phyloP scores from a whole-genome alignment of 2,888 invertebrate genomes.

The Anoncus sp. region DNA sequence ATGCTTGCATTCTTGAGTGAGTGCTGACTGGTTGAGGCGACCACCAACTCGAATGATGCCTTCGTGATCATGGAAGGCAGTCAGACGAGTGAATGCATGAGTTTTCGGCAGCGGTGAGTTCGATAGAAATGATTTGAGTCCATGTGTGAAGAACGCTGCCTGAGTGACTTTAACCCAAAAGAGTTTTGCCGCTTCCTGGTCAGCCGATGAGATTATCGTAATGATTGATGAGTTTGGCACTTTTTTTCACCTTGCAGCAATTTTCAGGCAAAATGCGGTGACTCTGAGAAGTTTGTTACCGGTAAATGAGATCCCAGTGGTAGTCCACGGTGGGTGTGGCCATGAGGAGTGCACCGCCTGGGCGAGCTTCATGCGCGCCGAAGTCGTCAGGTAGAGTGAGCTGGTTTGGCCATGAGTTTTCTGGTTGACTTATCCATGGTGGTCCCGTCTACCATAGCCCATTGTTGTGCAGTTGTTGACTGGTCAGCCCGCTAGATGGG shows the following conservation, averaged over 20 bases:
- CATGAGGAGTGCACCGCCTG: neutral
- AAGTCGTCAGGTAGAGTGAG: neutral
- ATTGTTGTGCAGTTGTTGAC: neutral
- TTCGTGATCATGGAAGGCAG: constrained; percentile 48
- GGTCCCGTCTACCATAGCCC: constrained; percentile 2
- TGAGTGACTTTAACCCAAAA: constrained; percentile 41
- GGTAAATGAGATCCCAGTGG: constrained; percentile 9
- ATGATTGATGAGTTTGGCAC: neutral
- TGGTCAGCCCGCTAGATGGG: neutral
- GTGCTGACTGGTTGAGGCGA: too few species aligned
- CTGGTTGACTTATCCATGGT: constrained; percentile 16
- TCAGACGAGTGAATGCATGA: constrained; percentile 30
- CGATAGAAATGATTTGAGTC: constrained; percentile 34
- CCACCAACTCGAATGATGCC: too few species aligned
- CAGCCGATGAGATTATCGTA: neutral
- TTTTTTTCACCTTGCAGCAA: neutral
- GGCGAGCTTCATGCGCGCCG: neutral
- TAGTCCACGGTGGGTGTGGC: neutral
- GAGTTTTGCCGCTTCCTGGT: neutral
- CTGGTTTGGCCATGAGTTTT: constrained; percentile 27
- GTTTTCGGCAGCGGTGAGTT: neutral
- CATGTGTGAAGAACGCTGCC: constrained; percentile 26
- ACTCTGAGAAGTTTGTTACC: constrained; percentile 6
- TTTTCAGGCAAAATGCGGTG: constrained; percentile 4
- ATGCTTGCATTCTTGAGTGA: too few species aligned